These are phyloP conservation scores for Percina caprodes DNA, from an alignment of 2,113 vertebrate species.

Conservation along the genomic window DNA sequence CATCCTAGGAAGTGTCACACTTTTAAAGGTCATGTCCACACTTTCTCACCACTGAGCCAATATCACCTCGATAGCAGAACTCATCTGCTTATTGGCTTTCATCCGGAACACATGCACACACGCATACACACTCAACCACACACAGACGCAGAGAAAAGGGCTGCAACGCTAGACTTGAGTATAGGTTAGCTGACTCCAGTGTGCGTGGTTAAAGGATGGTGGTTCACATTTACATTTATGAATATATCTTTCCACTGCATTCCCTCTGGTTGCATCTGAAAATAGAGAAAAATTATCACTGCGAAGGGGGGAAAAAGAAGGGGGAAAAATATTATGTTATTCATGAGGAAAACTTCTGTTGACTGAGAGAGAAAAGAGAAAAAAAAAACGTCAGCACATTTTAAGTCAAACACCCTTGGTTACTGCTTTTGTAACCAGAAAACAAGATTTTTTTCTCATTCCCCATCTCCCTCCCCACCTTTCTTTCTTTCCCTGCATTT, in stretches of 20 bases:
- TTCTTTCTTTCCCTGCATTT: slow-evolving; percentile 67
- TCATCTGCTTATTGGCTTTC: slow-evolving; percentile 76
- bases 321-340: slow-evolving; percentile 72
- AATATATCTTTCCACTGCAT: slow-evolving; percentile 76
- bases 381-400: slow-evolving; percentile 79
- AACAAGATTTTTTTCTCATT: slow-evolving; percentile 85
- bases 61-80: slow-evolving; percentile 67
- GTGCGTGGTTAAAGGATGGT: slow-evolving; percentile 66
- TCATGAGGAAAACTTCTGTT: slow-evolving; percentile 84
- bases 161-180: slow-evolving; percentile 57
- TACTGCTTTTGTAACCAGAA: slow-evolving; percentile 87
- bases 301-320: slow-evolving; percentile 23
- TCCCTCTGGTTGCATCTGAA: slow-evolving; percentile 79
- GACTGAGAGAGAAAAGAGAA: slow-evolving; percentile 63
- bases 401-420: slow-evolving; percentile 82
- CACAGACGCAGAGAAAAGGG: slow-evolving; percentile 56
- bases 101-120: slow-evolving; percentile 59
- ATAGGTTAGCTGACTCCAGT: slow-evolving; percentile 59
- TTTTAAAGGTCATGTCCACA: slow-evolving; percentile 82
- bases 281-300: slow-evolving; percentile 76
- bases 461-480: slow-evolving; percentile 30
- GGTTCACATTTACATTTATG: slow-evolving; percentile 83
- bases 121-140: not conserved
- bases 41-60: slow-evolving; percentile 68
- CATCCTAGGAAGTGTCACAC: slow-evolving; percentile 72